phyloP scores from a whole-genome alignment of 2,797 vertebrate genomes.

The Coccyzus lansbergi region DNA sequence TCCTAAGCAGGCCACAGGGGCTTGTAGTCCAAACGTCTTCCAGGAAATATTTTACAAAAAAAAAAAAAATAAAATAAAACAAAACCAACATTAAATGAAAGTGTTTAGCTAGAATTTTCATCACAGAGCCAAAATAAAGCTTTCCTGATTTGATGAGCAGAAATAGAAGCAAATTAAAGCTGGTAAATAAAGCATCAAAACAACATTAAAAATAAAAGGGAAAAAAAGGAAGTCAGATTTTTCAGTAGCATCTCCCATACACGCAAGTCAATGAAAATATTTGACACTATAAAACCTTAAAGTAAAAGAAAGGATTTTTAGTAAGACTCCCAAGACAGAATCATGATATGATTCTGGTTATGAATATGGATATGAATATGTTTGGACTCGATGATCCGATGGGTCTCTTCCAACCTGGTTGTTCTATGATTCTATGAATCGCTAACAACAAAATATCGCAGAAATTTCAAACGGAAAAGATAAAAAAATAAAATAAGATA shows the following conservation, averaged over 20 bases:
- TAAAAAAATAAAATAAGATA: background rate
- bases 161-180: constrained; percentile 11
- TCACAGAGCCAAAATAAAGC: constrained; percentile 35
- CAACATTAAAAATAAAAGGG: background rate
- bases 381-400: too few species aligned
- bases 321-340: background rate
- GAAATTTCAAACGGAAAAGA: background rate
- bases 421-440: too few species aligned
- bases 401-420: too few species aligned
- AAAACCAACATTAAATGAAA: background rate
- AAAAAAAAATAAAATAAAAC: background rate
- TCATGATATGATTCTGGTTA: too few species aligned
- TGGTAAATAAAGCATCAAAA: constrained; percentile 33
- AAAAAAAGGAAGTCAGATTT: background rate
- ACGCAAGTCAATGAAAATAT: background rate
- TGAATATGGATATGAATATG: too few species aligned
- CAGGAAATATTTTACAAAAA: constrained; percentile 23
- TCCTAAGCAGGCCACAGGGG: constrained; percentile 53
- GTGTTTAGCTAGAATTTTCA: constrained; percentile 27
- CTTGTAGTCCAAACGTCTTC: constrained; percentile 34
- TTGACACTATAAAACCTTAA: background rate
- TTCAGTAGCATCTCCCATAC: background rate
- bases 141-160: background rate
- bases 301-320: background rate
- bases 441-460: background rate